These are phyloP conservation scores for Brachymystax lenok DNA, from an alignment of 2,797 vertebrate genomes.

Conservation along the genomic window DNA sequence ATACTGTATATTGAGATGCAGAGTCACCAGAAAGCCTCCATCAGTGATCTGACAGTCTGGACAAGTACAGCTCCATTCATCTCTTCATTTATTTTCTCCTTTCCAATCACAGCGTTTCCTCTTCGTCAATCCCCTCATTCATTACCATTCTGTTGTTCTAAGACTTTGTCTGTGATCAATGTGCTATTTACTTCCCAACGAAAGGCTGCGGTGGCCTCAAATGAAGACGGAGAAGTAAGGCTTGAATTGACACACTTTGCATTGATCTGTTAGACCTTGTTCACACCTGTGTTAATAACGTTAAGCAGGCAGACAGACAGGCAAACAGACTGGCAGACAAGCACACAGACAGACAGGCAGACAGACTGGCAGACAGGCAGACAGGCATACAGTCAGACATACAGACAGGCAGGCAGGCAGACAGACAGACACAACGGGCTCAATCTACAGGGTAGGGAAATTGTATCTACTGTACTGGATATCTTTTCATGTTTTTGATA, in stretches of 20 bases:
- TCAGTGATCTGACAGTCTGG: neutral
- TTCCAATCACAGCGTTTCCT: conserved; percentile 25
- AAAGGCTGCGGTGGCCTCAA: conserved; percentile 35
- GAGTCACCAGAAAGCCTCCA: neutral
- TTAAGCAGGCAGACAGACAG: too few species aligned
- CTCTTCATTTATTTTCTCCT: conserved; percentile 10
- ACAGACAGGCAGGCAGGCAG: too few species aligned
- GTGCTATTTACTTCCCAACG: conserved; percentile 36
- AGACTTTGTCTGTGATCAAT: conserved; percentile 37
- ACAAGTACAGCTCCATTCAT: neutral
- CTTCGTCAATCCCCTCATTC: conserved; percentile 31
- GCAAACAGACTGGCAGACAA: too few species aligned
- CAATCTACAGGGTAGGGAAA: neutral
- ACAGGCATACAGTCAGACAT: too few species aligned
- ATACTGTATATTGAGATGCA: too few species aligned
- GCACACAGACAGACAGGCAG: too few species aligned
- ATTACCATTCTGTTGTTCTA: conserved; percentile 43
- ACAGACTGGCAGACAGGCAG: too few species aligned
- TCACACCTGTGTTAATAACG: too few species aligned
- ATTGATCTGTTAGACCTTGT: conserved; percentile 24
- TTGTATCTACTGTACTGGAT: neutral
- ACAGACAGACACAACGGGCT: too few species aligned
- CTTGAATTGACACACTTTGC: conserved; percentile 13
- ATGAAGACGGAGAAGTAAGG: conserved; percentile 40
- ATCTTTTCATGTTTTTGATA: neutral